phyloP scores from a whole-genome alignment of 2,113 vertebrate species.

The Thalassoma bifasciatum region DNA sequence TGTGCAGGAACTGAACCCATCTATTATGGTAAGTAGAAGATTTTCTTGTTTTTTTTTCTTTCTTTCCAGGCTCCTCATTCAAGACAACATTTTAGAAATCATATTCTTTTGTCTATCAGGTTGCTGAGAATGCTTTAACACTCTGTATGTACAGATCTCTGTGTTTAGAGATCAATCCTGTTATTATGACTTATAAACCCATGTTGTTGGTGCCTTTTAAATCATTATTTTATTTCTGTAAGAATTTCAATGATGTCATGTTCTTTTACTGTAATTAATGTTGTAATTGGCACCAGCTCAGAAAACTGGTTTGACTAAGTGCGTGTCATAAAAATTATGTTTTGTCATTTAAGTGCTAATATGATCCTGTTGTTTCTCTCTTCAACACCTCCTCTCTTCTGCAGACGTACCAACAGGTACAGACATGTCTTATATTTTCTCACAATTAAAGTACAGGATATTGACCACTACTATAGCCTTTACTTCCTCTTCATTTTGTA shows the following conservation, averaged over 20 bases:
- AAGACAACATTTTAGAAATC: conserved; percentile 45
- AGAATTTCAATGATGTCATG: too few relatives aligned
- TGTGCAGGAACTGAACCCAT: conserved; percentile 65
- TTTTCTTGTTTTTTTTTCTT: not conserved
- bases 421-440: conserved; percentile 15
- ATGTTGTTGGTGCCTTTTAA: conserved; percentile 35
- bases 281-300: conserved; percentile 26
- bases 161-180: conserved; percentile 25
- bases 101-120: conserved; percentile 52
- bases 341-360: conserved; percentile 30
- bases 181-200: conserved; percentile 16
- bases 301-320: conserved; percentile 44
- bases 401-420: conserved; percentile 81
- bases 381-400: conserved; percentile 21
- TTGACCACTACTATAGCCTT: not conserved
- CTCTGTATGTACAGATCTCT: conserved; percentile 21
- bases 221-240: conserved; percentile 6
- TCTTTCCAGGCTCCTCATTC: not conserved
- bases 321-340: conserved; percentile 30
- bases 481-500: not conserved
- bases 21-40: conserved; percentile 81
- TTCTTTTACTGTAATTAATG: conserved; percentile 25
- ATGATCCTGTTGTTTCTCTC: conserved; percentile 52
- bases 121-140: conserved; percentile 46
- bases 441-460: not conserved